These are phyloP conservation scores for Lasioglossum oenotherae DNA, from an alignment of 2,888 invertebrate genomes.

Conservation along the genomic window DNA sequence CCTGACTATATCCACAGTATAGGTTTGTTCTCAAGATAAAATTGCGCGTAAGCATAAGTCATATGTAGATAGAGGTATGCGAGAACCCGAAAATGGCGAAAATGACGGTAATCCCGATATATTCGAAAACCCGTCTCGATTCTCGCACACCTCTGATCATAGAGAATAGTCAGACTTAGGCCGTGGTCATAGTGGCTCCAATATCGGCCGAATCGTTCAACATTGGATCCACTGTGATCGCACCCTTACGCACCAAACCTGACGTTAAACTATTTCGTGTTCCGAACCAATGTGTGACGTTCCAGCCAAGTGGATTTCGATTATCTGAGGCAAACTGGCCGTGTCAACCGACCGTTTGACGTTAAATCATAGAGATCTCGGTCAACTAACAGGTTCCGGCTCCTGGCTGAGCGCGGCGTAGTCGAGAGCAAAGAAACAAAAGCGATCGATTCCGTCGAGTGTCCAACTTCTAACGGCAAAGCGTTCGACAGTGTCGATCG, in stretches of 20 bases:
- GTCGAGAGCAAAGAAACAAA: constrained; percentile 35
- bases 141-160: too few species aligned
- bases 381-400: constrained; percentile 11
- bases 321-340: constrained; percentile 4
- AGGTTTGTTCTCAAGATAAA: not conserved
- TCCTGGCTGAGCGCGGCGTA: not conserved
- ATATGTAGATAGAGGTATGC: too few species aligned
- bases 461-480: constrained; percentile 20
- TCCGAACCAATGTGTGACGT: not conserved
- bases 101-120: too few species aligned
- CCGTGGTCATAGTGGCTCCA: too few species aligned
- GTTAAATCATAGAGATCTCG: constrained; percentile 13
- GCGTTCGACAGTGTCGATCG: constrained; percentile 29
- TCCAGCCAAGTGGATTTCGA: not conserved
- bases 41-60: not conserved
- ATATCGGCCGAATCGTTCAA: too few species aligned
- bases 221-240: too few species aligned
- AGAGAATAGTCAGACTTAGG: not conserved
- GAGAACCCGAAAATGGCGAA: too few species aligned
- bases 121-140: too few species aligned
- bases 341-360: constrained; percentile 24
- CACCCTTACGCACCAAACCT: not conserved
- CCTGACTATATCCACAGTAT: not conserved
- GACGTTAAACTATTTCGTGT: not conserved
- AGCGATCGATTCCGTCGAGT: constrained; percentile 37